Conservation (phyloP, 2,797 vertebrate genomes). For the Bradypodion pumilum region DNA sequence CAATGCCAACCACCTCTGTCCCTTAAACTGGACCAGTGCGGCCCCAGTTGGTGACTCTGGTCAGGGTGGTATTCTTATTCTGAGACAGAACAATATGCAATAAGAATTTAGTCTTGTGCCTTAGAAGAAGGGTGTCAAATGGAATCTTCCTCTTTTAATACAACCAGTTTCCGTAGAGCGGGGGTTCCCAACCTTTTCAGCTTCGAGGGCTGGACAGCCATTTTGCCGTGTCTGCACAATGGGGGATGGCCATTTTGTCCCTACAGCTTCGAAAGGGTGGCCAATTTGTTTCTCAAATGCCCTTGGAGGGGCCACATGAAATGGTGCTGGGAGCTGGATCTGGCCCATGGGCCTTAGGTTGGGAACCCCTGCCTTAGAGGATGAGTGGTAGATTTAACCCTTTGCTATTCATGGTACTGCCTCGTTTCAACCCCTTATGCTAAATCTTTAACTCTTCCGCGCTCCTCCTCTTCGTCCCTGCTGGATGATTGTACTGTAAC, state of each 20-base stretch:
- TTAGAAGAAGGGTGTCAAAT: conserved; percentile 2
- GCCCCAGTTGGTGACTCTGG: background rate
- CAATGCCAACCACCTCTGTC: background rate
- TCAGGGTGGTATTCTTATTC: conserved; percentile 1
- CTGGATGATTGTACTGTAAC: background rate
- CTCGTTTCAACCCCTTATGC: background rate
- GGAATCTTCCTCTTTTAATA: background rate
- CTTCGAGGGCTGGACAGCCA: no score
- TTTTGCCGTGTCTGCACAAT: no score
- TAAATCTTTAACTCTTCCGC: background rate
- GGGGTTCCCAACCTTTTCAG: no score
- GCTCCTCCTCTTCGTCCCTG: no score
- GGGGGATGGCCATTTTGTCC: no score
- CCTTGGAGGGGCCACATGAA: no score
- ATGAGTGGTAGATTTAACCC: background rate
- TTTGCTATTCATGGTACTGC: background rate
- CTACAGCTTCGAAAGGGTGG: no score
- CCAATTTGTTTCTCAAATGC: no score
- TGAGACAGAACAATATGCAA: conserved; percentile 37
- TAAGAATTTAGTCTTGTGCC: conserved; percentile 33
- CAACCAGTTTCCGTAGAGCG: background rate
- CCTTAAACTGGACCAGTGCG: background rate
- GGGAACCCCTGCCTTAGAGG: no score
- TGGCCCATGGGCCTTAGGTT: no score
- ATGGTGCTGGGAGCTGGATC: no score